phyloP scores from a whole-genome alignment of 2,888 invertebrate species.

The Drosophila leonis region DNA sequence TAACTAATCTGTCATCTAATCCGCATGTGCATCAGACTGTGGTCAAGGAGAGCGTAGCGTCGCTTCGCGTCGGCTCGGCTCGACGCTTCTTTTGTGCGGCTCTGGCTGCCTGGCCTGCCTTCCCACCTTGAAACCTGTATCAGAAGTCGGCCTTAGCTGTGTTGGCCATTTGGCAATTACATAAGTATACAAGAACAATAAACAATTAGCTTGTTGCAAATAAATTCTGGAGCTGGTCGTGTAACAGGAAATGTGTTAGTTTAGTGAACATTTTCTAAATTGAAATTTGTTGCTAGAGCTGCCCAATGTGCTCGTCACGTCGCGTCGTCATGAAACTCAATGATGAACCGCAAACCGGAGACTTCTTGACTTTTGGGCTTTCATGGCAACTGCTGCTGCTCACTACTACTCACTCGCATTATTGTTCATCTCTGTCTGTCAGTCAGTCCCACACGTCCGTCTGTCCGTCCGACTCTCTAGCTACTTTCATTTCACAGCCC shows the following conservation, averaged over 20 bases:
- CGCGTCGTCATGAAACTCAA: constrained; percentile 35
- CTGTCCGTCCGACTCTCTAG: constrained; percentile 9
- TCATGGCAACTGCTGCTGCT: constrained; percentile 19
- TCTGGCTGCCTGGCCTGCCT: neutral
- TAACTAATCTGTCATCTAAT: constrained; percentile 81
- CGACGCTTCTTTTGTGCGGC: constrained; percentile 30
- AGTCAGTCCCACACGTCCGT: constrained; percentile 6
- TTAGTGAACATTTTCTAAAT: constrained; percentile 50
- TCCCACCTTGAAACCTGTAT: constrained; percentile 43
- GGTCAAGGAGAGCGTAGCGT: constrained; percentile 46
- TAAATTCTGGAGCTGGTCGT: constrained; percentile 36
- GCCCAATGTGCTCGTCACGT: constrained; percentile 50
- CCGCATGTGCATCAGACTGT: constrained; percentile 66
- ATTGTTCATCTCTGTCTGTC: constrained; percentile 21
- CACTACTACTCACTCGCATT: constrained; percentile 30
- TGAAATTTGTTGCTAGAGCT: constrained; percentile 56
- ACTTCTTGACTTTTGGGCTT: constrained; percentile 42
- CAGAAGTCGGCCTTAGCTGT: constrained; percentile 2
- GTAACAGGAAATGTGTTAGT: constrained; percentile 60
- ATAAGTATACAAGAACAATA: constrained; percentile 56
- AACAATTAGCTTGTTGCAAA: constrained; percentile 69
- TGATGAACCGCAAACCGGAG: constrained; percentile 48
- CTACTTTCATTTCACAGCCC: constrained; percentile 70
- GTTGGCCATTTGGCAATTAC: constrained; percentile 39
- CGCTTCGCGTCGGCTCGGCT: constrained; percentile 12